These are phyloP conservation scores for Cheilosia pagana DNA, from an alignment of 2,888 invertebrate genomes.

Conservation along the genomic window DNA sequence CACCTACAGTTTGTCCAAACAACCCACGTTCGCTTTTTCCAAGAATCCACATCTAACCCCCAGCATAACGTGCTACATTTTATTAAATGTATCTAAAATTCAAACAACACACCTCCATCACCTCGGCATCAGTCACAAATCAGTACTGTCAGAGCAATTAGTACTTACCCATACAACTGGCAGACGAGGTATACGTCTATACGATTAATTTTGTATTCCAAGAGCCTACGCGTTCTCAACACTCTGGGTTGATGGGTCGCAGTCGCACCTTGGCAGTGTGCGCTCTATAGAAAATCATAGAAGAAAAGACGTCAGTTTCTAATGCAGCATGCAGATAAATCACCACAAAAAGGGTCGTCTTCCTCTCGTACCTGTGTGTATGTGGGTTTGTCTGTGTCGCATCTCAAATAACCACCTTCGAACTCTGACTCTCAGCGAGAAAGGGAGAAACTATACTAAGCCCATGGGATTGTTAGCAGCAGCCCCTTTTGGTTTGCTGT, in stretches of 20 bases:
- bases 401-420: constrained; percentile 74
- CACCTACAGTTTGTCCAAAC: constrained; percentile 50
- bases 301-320: constrained; percentile 56
- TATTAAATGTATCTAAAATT: constrained; percentile 72
- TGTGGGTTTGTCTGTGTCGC: constrained; percentile 28
- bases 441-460: constrained; percentile 2
- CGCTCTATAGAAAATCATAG: constrained; percentile 41
- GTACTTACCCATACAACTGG: constrained; percentile 36
- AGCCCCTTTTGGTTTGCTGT: constrained; percentile 40
- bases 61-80: constrained; percentile 54
- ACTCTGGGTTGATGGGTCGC: constrained; percentile 47
- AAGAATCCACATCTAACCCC: constrained; percentile 55
- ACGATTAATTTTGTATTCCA: constrained; percentile 66
- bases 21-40: constrained; percentile 67
- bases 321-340: constrained; percentile 68
- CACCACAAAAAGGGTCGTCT: constrained; percentile 67
- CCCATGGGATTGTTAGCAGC: constrained; percentile 10
- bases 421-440: constrained; percentile 42
- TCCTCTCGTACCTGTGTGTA: constrained; percentile 39
- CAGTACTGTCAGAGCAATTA: constrained; percentile 75
- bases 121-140: constrained; percentile 72
- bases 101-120: constrained; percentile 71
- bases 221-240: constrained; percentile 58
- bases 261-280: constrained; percentile 49
- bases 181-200: background rate